Evolutionary conservation across 2,888 invertebrate species (phyloP).

Genomic region (Kryphioiulus occultus): DNA sequence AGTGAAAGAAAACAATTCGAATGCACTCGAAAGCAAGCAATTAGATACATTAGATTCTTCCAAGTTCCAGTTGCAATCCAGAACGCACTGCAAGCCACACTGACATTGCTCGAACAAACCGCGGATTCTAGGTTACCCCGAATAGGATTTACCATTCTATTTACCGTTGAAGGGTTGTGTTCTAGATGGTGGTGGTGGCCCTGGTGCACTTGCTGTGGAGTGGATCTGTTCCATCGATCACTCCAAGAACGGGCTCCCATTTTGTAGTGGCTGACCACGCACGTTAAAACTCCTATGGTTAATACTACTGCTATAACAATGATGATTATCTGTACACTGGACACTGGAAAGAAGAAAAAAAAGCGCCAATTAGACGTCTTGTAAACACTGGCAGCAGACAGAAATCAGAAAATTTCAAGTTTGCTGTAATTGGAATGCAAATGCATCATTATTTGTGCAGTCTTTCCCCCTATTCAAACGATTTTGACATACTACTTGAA

Average conservation of each 20-base stretch:
- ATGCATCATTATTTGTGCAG: no score
- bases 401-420: neutral
- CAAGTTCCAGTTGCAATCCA: no score
- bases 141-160: neutral
- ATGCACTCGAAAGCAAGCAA: neutral
- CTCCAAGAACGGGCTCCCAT: slow-evolving; percentile 58
- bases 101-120: no score
- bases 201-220: slow-evolving; percentile 48
- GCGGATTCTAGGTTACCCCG: neutral
- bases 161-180: slow-evolving; percentile 50
- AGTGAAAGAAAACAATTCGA: neutral
- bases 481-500: neutral
- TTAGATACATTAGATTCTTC: neutral
- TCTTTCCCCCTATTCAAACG: no score
- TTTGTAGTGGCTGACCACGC: slow-evolving; percentile 57
- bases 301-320: slow-evolving; percentile 54
- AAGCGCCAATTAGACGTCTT: neutral
- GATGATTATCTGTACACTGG: slow-evolving; percentile 55
- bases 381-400: neutral
- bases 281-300: slow-evolving; percentile 53
- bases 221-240: slow-evolving; percentile 54
- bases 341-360: slow-evolving; percentile 49
- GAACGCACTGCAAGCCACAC: neutral
- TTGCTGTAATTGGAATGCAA: neutral
- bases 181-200: slow-evolving; percentile 50